phyloP scores from a whole-genome alignment of 2,113 vertebrate species.

The Nerophis ophidion region DNA sequence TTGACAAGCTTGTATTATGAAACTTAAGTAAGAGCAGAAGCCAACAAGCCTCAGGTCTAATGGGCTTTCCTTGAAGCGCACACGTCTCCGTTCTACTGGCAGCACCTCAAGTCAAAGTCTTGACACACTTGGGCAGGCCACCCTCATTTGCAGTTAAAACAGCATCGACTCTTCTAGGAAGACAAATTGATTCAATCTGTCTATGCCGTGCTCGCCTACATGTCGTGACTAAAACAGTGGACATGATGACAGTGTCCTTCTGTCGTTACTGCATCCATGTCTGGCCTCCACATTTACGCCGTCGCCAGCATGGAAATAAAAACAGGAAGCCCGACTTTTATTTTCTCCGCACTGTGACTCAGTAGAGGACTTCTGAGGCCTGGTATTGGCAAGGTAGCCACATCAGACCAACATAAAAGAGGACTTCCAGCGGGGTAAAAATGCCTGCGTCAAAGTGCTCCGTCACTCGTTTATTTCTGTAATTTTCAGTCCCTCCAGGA shows the following conservation, averaged over 20 bases:
- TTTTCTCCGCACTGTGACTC: slow-evolving; percentile 11
- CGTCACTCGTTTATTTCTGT: no score
- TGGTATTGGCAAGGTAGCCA: not conserved
- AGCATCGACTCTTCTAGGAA: no score
- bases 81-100: no score
- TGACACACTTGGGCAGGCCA: no score
- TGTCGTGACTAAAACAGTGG: not conserved
- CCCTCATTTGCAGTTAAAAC: no score
- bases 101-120: no score
- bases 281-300: slow-evolving; percentile 45
- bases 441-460: no score
- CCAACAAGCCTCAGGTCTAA: slow-evolving; percentile 13
- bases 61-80: slow-evolving; percentile 1
- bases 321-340: slow-evolving; percentile 40
- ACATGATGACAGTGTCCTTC: not conserved
- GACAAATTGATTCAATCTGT: no score
- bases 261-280: slow-evolving; percentile 2
- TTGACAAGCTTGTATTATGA: slow-evolving; percentile 4
- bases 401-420: not conserved
- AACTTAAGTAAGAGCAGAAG: slow-evolving; percentile 20
- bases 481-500: no score
- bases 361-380: not conserved
- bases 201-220: no score
- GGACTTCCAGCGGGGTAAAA: not conserved
- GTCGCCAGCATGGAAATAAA: slow-evolving; percentile 14